Evolutionary conservation across 2,888 invertebrate species (phyloP).

Genomic region (Amitus sp.): DNA sequence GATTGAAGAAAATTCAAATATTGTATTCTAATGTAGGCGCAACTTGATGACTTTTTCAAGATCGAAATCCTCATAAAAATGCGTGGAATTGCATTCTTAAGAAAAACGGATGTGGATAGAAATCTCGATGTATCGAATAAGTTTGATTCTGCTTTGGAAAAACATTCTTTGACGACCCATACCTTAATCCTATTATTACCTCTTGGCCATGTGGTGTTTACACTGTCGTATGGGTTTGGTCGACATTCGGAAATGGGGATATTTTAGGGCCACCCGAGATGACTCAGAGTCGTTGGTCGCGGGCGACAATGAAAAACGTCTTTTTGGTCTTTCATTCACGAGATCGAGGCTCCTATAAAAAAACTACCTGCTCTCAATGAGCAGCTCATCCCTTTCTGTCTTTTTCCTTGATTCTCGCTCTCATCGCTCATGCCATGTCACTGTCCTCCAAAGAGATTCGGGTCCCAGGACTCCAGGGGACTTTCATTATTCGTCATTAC

Average conservation of each 20-base stretch:
- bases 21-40: too few relatives aligned
- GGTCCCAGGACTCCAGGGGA: constrained; percentile 41
- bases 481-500: constrained; percentile 62
- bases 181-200: constrained; percentile 49
- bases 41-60: too few relatives aligned
- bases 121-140: background rate
- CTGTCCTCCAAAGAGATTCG: constrained; percentile 46
- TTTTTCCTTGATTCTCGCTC: constrained; percentile 25
- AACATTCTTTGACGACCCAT: constrained; percentile 43
- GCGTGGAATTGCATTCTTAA: too few relatives aligned
- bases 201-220: constrained; percentile 30
- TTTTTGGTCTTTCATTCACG: constrained; percentile 43
- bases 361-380: constrained; percentile 60
- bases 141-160: background rate
- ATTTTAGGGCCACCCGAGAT: constrained; percentile 32
- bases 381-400: constrained; percentile 11
- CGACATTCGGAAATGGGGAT: too few relatives aligned
- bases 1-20: too few relatives aligned
- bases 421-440: constrained; percentile 59
- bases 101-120: constrained; percentile 2
- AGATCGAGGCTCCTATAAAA: constrained; percentile 38
- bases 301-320: constrained; percentile 31
- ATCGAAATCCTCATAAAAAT: too few relatives aligned
- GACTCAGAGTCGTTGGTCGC: background rate
- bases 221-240: constrained; percentile 21